Percentiles rank a stretch among this genome's conserved stretches.
These are phyloP conservation scores for Lasiurus cinereus DNA, from an alignment of 2,113 vertebrate species.

Conservation along the genomic window DNA sequence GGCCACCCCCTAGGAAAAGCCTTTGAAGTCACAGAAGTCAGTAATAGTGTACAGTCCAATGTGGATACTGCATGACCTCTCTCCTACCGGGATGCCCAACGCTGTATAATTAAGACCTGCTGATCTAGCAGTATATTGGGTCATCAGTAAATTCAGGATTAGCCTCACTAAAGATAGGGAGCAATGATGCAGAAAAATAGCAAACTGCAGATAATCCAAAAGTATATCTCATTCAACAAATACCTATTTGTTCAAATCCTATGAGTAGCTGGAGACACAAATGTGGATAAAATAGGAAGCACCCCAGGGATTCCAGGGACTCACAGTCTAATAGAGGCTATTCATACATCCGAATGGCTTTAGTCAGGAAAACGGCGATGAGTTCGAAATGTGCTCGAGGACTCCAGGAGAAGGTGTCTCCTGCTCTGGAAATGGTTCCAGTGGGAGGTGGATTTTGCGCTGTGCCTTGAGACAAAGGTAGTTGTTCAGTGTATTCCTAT, in stretches of 20 bases:
- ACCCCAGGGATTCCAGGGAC: neutral
- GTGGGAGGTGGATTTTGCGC: neutral
- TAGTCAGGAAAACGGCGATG: neutral
- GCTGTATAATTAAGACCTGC: slow-evolving; percentile 36
- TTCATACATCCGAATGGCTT: neutral
- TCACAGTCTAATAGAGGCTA: neutral
- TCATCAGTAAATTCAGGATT: neutral
- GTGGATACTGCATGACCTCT: neutral
- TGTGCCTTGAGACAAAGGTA: neutral
- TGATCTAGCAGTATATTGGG: neutral
- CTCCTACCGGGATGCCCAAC: neutral
- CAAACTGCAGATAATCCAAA: slow-evolving; percentile 50
- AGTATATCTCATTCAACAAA: slow-evolving; percentile 35
- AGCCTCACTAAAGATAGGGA: neutral
- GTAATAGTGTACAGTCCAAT: neutral
- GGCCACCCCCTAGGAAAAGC: neutral
- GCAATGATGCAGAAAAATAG: slow-evolving; percentile 49
- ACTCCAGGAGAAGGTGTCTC: neutral
- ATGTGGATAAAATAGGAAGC: slow-evolving; percentile 16
- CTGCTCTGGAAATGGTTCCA: neutral
- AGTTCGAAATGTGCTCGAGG: neutral
- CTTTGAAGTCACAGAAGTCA: slow-evolving; percentile 21
- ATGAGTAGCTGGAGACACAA: neutral
- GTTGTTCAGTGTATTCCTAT: neutral
- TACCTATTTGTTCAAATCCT: slow-evolving; percentile 44